Evolutionary conservation across 2,113 vertebrate genomes (phyloP).

Genomic region (Hydrochoerus hydrochaeris): DNA sequence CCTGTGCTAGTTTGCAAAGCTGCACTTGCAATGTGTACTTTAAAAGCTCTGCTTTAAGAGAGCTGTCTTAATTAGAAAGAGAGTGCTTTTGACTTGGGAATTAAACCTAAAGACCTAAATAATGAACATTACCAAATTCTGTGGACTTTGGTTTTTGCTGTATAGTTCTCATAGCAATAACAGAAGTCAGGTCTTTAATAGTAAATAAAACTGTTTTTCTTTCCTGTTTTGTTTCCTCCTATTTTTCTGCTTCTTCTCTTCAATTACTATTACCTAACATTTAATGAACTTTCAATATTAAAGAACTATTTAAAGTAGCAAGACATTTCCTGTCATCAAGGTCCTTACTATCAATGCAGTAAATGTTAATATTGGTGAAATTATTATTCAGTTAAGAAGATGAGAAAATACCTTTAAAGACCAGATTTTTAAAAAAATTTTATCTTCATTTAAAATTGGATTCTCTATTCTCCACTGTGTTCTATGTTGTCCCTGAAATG

Average conservation of each 20-base stretch:
- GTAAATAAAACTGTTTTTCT: background rate
- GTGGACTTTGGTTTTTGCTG: background rate
- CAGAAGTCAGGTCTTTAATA: background rate
- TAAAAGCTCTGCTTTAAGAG: constrained; percentile 28
- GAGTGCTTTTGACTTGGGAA: background rate
- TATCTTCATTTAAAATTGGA: background rate
- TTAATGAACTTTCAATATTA: background rate
- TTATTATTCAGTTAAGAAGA: background rate
- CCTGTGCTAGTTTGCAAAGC: background rate
- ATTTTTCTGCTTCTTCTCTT: background rate
- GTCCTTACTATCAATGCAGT: background rate
- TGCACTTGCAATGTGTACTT: background rate
- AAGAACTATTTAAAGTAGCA: background rate
- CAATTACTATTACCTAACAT: background rate
- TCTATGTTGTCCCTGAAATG: background rate
- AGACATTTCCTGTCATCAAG: background rate
- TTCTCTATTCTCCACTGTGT: background rate
- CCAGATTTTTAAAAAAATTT: background rate
- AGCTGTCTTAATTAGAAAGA: background rate
- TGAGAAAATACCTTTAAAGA: background rate
- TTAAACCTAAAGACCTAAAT: constrained; percentile 3
- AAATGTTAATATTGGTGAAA: background rate
- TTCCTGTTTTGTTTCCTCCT: background rate
- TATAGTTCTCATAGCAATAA: background rate
- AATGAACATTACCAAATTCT: background rate